phyloP scores from a whole-genome alignment of 2,113 vertebrate species.

The Urocitellus parryii region DNA sequence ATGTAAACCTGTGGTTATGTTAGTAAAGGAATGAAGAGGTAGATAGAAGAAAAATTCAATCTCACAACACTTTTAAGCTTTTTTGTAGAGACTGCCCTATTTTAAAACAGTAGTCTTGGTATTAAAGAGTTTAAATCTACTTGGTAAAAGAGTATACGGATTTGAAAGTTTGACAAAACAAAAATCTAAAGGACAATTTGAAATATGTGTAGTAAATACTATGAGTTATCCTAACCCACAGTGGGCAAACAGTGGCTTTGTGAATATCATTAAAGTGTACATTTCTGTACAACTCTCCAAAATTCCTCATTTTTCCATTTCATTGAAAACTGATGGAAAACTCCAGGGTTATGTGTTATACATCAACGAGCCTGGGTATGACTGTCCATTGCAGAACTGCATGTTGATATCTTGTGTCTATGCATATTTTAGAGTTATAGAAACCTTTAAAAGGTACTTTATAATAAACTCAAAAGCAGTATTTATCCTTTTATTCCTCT shows the following conservation, averaged over 20 bases:
- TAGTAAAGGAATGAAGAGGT: not conserved
- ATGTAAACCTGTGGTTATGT: not conserved
- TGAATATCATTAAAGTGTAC: accelerated
- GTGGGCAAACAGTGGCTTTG: not conserved
- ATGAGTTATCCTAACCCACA: accelerated
- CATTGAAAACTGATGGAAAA: not conserved
- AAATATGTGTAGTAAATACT: not conserved
- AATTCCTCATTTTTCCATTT: not conserved
- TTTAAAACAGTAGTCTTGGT: not conserved
- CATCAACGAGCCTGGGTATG: accelerated
- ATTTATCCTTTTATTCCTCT: not conserved
- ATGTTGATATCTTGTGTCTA: not conserved
- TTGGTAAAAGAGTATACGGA: not conserved
- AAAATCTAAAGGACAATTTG: not conserved
- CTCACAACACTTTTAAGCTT: not conserved
- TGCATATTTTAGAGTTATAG: not conserved
- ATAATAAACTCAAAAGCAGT: not conserved
- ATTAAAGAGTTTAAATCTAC: not conserved
- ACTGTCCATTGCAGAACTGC: not conserved
- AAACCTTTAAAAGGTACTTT: not conserved
- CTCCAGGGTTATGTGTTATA: too few species aligned
- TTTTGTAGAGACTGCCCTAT: not conserved
- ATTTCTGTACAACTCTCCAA: not conserved
- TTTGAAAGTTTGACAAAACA: not conserved
- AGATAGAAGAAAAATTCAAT: not conserved